phyloP scores from a whole-genome alignment of 2,113 vertebrate species.

The Chaetodon trifascialis region DNA sequence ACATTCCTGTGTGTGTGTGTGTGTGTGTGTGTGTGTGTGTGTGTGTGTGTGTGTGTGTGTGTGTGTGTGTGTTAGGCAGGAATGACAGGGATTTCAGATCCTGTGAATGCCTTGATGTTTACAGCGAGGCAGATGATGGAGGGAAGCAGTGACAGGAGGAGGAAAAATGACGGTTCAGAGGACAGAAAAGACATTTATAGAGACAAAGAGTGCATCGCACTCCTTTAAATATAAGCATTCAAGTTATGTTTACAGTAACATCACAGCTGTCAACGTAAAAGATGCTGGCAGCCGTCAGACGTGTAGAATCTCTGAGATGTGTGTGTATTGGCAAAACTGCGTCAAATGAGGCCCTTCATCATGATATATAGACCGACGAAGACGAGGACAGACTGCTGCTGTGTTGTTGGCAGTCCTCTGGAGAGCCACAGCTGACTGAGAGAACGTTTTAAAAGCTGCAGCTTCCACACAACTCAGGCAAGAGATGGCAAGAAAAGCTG shows the following conservation, averaged over 20 bases:
- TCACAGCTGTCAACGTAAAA: not conserved
- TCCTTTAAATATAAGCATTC: no score
- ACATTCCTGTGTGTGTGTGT: constrained; percentile 37
- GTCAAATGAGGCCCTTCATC: not conserved
- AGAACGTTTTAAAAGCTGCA: not conserved
- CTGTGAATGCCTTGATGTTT: not conserved
- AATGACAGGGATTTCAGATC: constrained; percentile 3
- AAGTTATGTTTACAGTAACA: not conserved
- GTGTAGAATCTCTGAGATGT: rapidly evolving
- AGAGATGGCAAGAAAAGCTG: constrained; percentile 32
- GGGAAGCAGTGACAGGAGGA: not conserved
- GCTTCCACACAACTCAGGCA: constrained; percentile 16
- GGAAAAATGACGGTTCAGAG: not conserved
- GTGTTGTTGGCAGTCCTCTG: not conserved
- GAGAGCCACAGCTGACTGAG: not conserved
- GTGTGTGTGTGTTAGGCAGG: not conserved
- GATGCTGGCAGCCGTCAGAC: not conserved
- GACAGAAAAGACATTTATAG: not conserved
- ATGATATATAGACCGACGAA: no score
- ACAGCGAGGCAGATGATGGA: not conserved
- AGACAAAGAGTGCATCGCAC: not conserved
- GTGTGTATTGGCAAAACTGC: not conserved
- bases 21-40: not conserved
- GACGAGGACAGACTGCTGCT: not conserved
- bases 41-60: constrained; percentile 27